Base-by-base conservation (phyloP, 2,888 invertebrate species). In the Nomada flava region DNA sequence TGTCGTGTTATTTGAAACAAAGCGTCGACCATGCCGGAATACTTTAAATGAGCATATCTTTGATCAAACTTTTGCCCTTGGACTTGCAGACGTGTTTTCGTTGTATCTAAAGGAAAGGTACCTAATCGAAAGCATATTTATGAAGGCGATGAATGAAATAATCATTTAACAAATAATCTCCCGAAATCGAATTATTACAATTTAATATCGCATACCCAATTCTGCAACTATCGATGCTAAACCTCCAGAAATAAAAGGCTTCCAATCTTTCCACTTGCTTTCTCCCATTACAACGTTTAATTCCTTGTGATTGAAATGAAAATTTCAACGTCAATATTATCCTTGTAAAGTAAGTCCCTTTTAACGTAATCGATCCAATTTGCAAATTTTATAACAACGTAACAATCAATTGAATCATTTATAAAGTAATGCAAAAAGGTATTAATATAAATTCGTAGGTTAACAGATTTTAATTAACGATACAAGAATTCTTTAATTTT, bases 31-130 rank as follows among this genome's bases (percentile, higher is more conserved):
- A 98, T 98, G 78, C 98, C 98, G 76, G 96, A 96, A 93, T 99
- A 99, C 87, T 96, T 96, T 42, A 98, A 94, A 90, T 95, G 95
- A 70, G 97, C 95, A 95, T 97, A 96, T 80, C 95, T 96, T 87
- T 96, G 95, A 93, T 97, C 97, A 82, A 97, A 95, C 92, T 95
- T 96, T 94, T 98, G 98, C 1, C 98, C 99, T 94, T 99, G 99
- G 91, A 99, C 96, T 95, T 99, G 98, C 29, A 99, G 95, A 87
- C 98, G 95, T 23, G 98, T 98, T 95, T 99, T 99, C 29, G 98
- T 97, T 47, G 98, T 98, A 94, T 99, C 99, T 89, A 99, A 97
- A n/a, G 98, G 98, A 95, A 98, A 99, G 57, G 98, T 99, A 87
- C 98, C 98, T 98, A 90, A 18, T 92, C 63, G 72, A 18, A 82